Evolutionary conservation across 2,797 vertebrate species (phyloP).

Genomic region (Ambastaia sidthimunki): DNA sequence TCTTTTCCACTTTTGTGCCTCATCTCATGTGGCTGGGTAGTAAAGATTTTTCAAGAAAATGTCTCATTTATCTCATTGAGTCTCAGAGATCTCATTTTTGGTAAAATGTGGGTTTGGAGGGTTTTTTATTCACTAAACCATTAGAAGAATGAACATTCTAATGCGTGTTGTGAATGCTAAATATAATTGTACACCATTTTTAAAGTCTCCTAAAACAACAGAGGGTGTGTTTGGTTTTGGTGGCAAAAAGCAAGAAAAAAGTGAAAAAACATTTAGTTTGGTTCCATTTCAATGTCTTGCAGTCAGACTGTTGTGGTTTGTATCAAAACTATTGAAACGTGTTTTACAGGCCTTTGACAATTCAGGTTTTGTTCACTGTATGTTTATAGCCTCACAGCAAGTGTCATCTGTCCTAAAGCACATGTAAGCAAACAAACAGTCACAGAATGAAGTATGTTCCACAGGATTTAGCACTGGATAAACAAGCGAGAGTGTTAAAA

Average conservation of each 20-base stretch:
- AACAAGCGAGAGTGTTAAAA: conserved; percentile 47
- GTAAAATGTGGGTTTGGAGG: not conserved
- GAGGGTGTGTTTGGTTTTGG: conserved; percentile 40
- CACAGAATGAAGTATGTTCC: conserved; percentile 47
- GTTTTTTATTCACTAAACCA: too few species aligned
- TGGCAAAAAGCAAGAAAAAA: not conserved
- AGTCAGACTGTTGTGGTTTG: conserved; percentile 34
- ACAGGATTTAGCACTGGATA: conserved; percentile 29
- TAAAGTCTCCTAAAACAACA: conserved; percentile 49
- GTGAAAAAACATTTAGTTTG: not conserved
- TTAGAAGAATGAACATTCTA: not conserved
- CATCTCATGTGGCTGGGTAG: not conserved
- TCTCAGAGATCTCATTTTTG: not conserved
- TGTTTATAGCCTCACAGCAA: conserved; percentile 26
- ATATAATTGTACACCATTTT: conserved; percentile 50
- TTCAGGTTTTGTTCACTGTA: conserved; percentile 37
- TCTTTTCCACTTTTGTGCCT: not conserved
- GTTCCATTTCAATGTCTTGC: not conserved
- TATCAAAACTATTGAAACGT: conserved; percentile 42
- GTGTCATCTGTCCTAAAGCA: conserved; percentile 43
- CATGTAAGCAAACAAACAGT: conserved; percentile 47
- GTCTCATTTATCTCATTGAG: too few species aligned
- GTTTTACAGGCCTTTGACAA: not conserved
- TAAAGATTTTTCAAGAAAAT: too few species aligned
- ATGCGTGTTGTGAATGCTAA: not conserved